phyloP scores from a whole-genome alignment of 2,113 vertebrate genomes.

The Puntigrus tetrazona region DNA sequence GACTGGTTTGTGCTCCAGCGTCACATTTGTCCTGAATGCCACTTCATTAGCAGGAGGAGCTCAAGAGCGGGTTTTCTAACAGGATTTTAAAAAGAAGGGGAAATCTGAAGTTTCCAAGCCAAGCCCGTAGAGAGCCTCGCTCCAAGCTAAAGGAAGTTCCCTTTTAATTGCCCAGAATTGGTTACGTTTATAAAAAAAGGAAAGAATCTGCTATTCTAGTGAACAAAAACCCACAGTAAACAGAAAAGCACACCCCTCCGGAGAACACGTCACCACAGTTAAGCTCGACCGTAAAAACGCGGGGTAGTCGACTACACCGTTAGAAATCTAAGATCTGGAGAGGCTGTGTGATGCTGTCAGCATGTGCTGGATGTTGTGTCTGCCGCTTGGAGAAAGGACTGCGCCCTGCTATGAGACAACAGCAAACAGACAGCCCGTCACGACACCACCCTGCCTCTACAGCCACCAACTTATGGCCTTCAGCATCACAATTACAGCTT shows the following conservation, averaged over 20 bases:
- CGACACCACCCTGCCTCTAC: constrained; percentile 61
- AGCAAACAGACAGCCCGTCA: constrained; percentile 75
- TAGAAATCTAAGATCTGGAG: constrained; percentile 56
- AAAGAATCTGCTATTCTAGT: background rate
- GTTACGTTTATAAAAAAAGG: background rate
- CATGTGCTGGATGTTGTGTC: constrained; percentile 81
- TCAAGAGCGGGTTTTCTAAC: background rate
- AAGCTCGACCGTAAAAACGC: constrained; percentile 39
- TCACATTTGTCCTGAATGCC: background rate
- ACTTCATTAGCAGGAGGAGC: background rate
- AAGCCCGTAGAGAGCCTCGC: background rate
- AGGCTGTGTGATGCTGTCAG: constrained; percentile 69
- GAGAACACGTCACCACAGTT: constrained; percentile 44
- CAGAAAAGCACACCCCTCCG: constrained; percentile 16
- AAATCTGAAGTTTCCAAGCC: background rate
- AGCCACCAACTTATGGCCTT: background rate
- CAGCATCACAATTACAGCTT: background rate
- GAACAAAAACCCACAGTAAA: constrained; percentile 17
- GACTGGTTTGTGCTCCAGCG: too few relatives aligned
- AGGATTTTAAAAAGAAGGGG: background rate
- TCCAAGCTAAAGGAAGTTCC: background rate
- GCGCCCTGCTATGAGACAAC: constrained; percentile 77
- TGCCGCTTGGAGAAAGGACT: constrained; percentile 76
- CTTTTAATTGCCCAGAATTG: constrained; percentile 1
- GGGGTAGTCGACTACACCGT: constrained; percentile 34